Evolutionary conservation across 2,888 invertebrate genomes (phyloP), one percentile per base, ranked within the genome.

Genomic region (Asteroscopus sphinx): DNA sequence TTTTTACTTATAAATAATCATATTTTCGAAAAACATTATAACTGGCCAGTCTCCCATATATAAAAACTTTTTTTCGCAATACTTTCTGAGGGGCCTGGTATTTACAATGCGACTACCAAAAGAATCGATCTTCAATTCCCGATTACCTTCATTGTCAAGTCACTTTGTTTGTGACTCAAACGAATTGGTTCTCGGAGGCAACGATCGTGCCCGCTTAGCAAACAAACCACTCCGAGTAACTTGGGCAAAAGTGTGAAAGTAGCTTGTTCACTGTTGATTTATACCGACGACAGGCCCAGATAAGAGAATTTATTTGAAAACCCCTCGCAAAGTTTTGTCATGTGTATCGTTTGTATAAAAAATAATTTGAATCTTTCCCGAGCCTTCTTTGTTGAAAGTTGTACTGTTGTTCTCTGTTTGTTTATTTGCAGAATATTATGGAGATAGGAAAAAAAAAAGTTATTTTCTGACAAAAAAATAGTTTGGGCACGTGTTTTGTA

Each of bases 271-370:
- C 58, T 76, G 72, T 73, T 82, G 86, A 86, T 89, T 87, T 85
- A 87, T 87, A 86, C 80, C 81, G 78, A 82, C 78, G 82, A 81
- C 79, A 80, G 70, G 54, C 52, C 65, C 77, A 86, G 86, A 88
- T 87, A 88, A 81, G 80, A 74, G 78, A 83, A 84, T 86, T 86
- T 84, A 84, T 82, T 80, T 77, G 70, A 71, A 80, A 80, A 66
- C 63, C 77, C 51, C 53, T 64, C 60, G 68, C 61, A 72, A 76
- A 83, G 80, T 84, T 80, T 83, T 80, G 64, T 67, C 65, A 63
- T 70, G 73, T 80, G 74, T 79, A 77, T 80, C 78, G 75, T 79
- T 70, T 70, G 71, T 77, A 76, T 70, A 72, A 84, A 77, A 66
- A 72, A 62, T 73, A 72, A 77, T 80, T 78, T 70, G 57, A 61